phyloP scores from a whole-genome alignment of 2,888 invertebrate genomes.

The Exephanes ischioxanthus region DNA sequence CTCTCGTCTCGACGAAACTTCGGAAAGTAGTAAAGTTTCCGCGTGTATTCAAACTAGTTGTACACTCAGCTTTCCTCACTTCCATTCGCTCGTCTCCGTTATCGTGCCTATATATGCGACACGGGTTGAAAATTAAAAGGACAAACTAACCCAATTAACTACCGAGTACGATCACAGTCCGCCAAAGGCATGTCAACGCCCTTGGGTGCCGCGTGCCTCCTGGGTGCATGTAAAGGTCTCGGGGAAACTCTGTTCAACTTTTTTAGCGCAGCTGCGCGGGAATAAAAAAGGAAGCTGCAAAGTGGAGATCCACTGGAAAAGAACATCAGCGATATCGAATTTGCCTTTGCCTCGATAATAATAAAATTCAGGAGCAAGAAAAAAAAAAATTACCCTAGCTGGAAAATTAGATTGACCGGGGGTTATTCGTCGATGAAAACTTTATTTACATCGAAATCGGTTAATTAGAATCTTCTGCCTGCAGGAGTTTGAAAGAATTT shows the following conservation, averaged over 20 bases:
- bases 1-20: slow-evolving; percentile 48
- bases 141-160: slow-evolving; percentile 59
- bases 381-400: not conserved
- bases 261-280: not conserved
- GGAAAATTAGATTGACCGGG: not conserved
- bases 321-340: slow-evolving; percentile 3
- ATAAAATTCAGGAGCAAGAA: slow-evolving; percentile 13
- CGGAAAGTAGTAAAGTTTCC: slow-evolving; percentile 50
- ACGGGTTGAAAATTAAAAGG: slow-evolving; percentile 52
- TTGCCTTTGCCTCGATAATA: not conserved
- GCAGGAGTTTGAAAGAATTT: slow-evolving; percentile 33
- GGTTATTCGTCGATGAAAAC: slow-evolving; percentile 24
- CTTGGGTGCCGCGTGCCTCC: not conserved
- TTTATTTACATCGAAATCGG: slow-evolving; percentile 60
- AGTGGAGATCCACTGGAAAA: not conserved
- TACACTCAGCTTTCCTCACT: not conserved
- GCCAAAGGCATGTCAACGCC: slow-evolving; percentile 45
- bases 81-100: not conserved
- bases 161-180: slow-evolving; percentile 33
- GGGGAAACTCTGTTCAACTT: slow-evolving; percentile 35
- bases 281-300: not conserved
- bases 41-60: slow-evolving; percentile 47
- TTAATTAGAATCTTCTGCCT: slow-evolving; percentile 46
- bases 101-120: slow-evolving; percentile 24
- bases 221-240: slow-evolving; percentile 22